A percentile compares a stretch with the other conserved stretches of the same genome.
Conservation (phyloP, 2,888 invertebrate genomes). For the Diloba caeruleocephala region DNA sequence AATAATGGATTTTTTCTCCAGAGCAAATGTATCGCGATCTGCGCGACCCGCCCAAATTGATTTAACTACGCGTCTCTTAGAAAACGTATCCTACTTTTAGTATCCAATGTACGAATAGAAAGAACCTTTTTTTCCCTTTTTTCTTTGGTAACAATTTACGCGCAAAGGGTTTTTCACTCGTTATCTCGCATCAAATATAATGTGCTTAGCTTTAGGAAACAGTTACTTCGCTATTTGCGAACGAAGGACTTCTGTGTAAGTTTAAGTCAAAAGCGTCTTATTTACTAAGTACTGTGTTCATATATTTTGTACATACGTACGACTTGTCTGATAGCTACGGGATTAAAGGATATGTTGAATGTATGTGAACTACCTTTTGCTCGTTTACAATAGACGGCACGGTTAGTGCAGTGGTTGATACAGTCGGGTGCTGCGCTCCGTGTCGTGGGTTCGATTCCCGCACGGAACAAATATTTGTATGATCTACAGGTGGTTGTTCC, state of each 20-base stretch:
- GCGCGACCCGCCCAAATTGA: constrained; percentile 71
- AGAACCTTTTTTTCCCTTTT: constrained; percentile 39
- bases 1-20: constrained; percentile 65
- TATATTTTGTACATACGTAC: constrained; percentile 27
- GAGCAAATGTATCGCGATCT: constrained; percentile 66
- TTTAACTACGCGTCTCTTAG: constrained; percentile 63
- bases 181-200: constrained; percentile 57
- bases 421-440: no score
- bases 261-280: constrained; percentile 27
- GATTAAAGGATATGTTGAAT: constrained; percentile 6
- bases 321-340: constrained; percentile 10
- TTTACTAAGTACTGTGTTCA: constrained; percentile 29
- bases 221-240: constrained; percentile 23
- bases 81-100: constrained; percentile 60
- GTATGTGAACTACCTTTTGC: background rate
- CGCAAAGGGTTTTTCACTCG: constrained; percentile 52
- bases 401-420: no score
- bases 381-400: no score
- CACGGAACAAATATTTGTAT: no score
- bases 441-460: no score
- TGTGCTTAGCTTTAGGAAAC: constrained; percentile 41
- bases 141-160: constrained; percentile 53
- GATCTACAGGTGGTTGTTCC: no score
- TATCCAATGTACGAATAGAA: constrained; percentile 46
- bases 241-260: constrained; percentile 29